Base-by-base conservation (phyloP, 2,113 vertebrate genomes). In the Drymodes brunneopygia region DNA sequence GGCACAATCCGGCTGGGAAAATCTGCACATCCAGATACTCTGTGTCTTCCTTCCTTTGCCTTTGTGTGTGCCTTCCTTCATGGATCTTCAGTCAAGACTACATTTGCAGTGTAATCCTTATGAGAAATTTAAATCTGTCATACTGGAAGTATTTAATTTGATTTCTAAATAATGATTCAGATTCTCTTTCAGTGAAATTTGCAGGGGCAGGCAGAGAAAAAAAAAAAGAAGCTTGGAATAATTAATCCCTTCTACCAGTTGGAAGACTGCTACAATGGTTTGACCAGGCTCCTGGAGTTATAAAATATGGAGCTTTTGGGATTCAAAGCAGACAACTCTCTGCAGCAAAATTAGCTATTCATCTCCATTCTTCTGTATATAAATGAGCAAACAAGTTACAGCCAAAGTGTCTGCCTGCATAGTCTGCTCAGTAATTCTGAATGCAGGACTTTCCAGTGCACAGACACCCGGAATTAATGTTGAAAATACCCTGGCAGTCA, bases 111-210 rank as follows among this genome's bases (percentile, higher is more conserved):
- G 80, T 70, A 96, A 94, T 91, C 31, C 71, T 91, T 77, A 96
- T 92, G 93, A 97, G 94, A 98, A 98, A 98, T 97, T 97, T 97
- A 97, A 97, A 94, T 93, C 60, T 96, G 95, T 96, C 87, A 95
- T 94, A 96, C 57, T 87, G 66, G 81, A 97, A 97, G 92, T 93
- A 97, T 98, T 96, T 98, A 97, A 98, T 97, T 98, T 96, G 84
- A 95, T 97, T 97, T 96, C 93, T 79, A 81, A 98, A 97, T 94
- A 95, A 97, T 97, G 95, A 98, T 97, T 98, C 96, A 93, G 82
- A 95, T 94, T 94, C 94, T 97, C 44, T 96, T 97, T 96, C 91
- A 82, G 31, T 80, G 61, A 33, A 58, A 67, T 44, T 50, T 69
- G 25, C 12, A 10, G 27, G 11, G 38, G 10, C 3, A 19, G 8